Evolutionary conservation across 2,888 invertebrate species (phyloP).

Genomic region (Drosophila gaucha): DNA sequence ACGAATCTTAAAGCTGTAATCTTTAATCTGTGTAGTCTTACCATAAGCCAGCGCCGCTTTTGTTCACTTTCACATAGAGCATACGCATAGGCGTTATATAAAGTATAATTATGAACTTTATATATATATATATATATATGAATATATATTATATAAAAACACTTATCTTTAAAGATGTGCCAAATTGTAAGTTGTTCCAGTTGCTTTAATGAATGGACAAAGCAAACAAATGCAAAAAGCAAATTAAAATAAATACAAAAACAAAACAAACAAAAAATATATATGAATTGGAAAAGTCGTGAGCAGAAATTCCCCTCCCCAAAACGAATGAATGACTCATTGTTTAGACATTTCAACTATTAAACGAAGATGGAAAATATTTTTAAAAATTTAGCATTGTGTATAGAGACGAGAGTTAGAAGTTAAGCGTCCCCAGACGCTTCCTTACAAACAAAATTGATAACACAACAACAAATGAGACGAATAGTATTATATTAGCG

Average conservation of each 20-base stretch:
- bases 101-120: conserved; percentile 69
- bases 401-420: conserved; percentile 59
- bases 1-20: conserved; percentile 50
- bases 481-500: conserved; percentile 66
- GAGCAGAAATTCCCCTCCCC: conserved; percentile 37
- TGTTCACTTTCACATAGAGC: conserved; percentile 78
- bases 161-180: conserved; percentile 83
- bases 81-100: conserved; percentile 64
- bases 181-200: conserved; percentile 84
- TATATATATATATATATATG: conserved; percentile 45
- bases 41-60: conserved; percentile 77
- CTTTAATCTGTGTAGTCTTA: conserved; percentile 69
- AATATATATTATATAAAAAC: conserved; percentile 67
- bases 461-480: conserved; percentile 45
- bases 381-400: conserved; percentile 81
- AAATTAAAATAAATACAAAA: conserved; percentile 67
- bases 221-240: conserved; percentile 66
- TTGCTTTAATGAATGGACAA: conserved; percentile 77
- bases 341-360: conserved; percentile 58
- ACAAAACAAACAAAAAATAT: conserved; percentile 40
- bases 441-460: conserved; percentile 74
- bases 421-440: conserved; percentile 53
- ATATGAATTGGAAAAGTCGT: conserved; percentile 45
- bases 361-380: conserved; percentile 69
- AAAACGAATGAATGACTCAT: conserved; percentile 29